phyloP scores from a whole-genome alignment of 2,888 invertebrate species.

The Phortica okadai region DNA sequence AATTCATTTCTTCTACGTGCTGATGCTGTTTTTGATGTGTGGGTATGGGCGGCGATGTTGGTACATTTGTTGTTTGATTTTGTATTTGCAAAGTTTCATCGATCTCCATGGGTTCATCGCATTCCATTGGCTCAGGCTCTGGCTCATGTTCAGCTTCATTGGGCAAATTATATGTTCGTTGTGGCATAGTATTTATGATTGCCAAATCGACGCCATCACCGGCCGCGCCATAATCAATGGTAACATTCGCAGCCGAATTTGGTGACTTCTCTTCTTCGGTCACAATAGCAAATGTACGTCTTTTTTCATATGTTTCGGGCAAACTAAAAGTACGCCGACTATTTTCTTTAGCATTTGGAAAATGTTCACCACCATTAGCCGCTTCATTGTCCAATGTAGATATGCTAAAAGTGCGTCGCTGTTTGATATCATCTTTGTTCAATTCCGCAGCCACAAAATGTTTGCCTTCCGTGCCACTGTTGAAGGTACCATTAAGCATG shows the following conservation, averaged over 20 bases:
- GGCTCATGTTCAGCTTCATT: background rate
- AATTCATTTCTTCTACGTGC: background rate
- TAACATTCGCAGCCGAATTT: background rate
- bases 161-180: background rate
- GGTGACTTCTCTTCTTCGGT: background rate
- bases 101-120: conserved; percentile 13
- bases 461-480: conserved; percentile 19
- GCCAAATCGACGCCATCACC: background rate
- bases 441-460: background rate
- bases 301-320: background rate
- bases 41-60: conserved; percentile 49
- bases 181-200: background rate
- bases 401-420: conserved; percentile 36
- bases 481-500: conserved; percentile 47
- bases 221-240: background rate
- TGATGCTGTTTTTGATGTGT: conserved; percentile 38
- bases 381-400: background rate
- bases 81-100: conserved; percentile 21
- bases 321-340: conserved; percentile 34
- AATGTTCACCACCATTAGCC: background rate
- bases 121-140: background rate
- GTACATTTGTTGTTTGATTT: conserved; percentile 3
- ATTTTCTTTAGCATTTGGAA: conserved; percentile 6
- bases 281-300: background rate
- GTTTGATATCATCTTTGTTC: background rate